phyloP scores from a whole-genome alignment of 2,113 vertebrate genomes.

The Phrynosoma blainvillii region DNA sequence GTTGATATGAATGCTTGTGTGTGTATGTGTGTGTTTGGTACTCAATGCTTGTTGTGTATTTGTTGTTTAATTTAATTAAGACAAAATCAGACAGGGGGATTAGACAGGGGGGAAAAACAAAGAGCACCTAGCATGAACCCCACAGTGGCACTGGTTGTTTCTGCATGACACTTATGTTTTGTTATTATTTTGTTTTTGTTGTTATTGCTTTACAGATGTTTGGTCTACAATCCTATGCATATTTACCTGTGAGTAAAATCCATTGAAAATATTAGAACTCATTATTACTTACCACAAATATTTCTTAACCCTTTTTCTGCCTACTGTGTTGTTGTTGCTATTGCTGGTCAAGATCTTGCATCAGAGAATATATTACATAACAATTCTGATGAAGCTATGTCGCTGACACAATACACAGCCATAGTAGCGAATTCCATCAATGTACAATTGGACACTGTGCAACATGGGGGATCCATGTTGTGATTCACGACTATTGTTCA shows the following conservation, averaged over 20 bases:
- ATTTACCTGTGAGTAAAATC: neutral
- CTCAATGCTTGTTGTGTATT: conserved; percentile 19
- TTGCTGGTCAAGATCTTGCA: too few species aligned
- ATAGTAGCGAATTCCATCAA: too few species aligned
- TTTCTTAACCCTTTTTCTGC: too few species aligned
- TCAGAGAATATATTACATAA: too few species aligned
- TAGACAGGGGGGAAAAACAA: neutral
- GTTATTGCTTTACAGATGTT: neutral
- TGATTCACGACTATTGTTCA: too few species aligned
- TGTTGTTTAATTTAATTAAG: conserved; percentile 22
- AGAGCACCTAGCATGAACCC: neutral
- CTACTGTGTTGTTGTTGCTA: too few species aligned
- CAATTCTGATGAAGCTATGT: too few species aligned
- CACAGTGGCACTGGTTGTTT: neutral
- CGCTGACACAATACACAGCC: too few species aligned
- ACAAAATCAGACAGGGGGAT: conserved; percentile 21
- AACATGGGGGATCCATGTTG: too few species aligned
- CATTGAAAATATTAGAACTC: neutral
- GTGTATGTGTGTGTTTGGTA: neutral
- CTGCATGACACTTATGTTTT: neutral
- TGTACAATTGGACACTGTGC: too few species aligned
- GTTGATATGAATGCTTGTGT: neutral
- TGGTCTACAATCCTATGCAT: neutral
- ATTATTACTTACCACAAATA: neutral
- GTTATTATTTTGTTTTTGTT: neutral